Percentiles rank a stretch among this genome's conserved stretches.
phyloP scores from a whole-genome alignment of 2,797 vertebrate genomes.

The Diplodus sargus region DNA sequence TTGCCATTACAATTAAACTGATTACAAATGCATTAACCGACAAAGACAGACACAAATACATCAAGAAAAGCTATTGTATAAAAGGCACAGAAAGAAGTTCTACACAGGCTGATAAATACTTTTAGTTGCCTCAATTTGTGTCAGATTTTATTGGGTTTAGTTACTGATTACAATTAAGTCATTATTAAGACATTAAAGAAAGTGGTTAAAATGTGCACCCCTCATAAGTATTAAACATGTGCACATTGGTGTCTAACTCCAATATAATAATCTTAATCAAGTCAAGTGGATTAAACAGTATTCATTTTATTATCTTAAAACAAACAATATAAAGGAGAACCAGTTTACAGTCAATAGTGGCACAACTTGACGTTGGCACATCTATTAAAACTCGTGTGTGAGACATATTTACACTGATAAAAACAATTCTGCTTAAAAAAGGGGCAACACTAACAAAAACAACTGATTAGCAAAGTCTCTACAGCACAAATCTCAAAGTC shows the following conservation, averaged over 20 bases:
- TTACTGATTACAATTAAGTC: background rate
- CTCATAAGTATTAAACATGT: background rate
- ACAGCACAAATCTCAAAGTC: slow-evolving; percentile 35
- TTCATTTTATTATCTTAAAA: slow-evolving; percentile 68
- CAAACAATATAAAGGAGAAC: slow-evolving; percentile 61
- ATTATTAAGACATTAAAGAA: too few relatives aligned
- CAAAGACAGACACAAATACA: too few relatives aligned
- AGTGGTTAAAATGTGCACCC: too few relatives aligned
- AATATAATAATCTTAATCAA: background rate
- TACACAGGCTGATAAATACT: too few relatives aligned
- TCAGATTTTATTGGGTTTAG: too few relatives aligned
- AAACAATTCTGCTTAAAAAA: slow-evolving; percentile 46
- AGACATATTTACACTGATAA: slow-evolving; percentile 58
- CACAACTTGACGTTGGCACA: slow-evolving; percentile 42
- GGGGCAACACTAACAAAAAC: background rate
- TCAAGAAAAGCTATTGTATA: too few relatives aligned
- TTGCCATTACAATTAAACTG: too few relatives aligned
- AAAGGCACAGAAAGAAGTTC: too few relatives aligned
- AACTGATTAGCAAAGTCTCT: slow-evolving; percentile 43
- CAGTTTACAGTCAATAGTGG: slow-evolving; percentile 54
- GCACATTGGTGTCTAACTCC: background rate
- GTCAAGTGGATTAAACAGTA: slow-evolving; percentile 1
- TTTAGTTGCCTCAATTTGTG: background rate
- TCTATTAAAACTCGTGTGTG: slow-evolving; percentile 46
- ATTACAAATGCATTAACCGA: too few relatives aligned